Conservation (phyloP, 1,140 invertebrate species). For the Lasioglossum baleicum region DNA sequence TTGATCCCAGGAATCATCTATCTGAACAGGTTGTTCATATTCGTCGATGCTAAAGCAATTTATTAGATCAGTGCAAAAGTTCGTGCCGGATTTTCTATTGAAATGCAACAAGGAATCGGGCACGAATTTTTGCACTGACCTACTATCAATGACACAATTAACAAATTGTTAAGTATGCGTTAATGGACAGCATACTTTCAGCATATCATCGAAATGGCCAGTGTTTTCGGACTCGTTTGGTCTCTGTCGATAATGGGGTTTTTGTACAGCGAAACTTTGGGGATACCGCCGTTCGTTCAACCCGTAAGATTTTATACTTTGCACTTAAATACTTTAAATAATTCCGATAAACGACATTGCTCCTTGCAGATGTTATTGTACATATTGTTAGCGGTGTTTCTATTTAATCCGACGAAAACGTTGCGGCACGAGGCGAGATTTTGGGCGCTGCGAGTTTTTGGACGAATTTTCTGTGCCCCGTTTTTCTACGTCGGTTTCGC, state of each 20-base stretch:
- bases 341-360: neutral
- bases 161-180: neutral
- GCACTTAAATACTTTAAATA: neutral
- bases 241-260: conserved; percentile 85
- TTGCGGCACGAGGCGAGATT: conserved; percentile 89
- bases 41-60: neutral
- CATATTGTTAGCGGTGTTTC: conserved; percentile 85
- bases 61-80: too few relatives aligned
- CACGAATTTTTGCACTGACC: too few relatives aligned
- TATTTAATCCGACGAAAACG: conserved; percentile 90
- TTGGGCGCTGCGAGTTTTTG: conserved; percentile 80
- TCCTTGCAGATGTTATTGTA: conserved; percentile 80
- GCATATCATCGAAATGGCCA: conserved; percentile 92
- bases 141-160: neutral
- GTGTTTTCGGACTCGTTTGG: conserved; percentile 93
- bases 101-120: too few relatives aligned
- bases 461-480: conserved; percentile 88
- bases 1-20: conserved; percentile 93
- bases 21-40: conserved; percentile 85
- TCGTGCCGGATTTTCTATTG: too few relatives aligned
- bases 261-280: conserved; percentile 86
- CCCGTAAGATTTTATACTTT: conserved; percentile 81
- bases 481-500: conserved; percentile 93
- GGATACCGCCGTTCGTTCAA: conserved; percentile 88
- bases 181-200: conserved; percentile 70